A percentile compares a stretch with the other conserved stretches of the same genome.
These are phyloP conservation scores for Horisme vitalbata DNA, from an alignment of 2,888 invertebrate species.

Conservation along the genomic window DNA sequence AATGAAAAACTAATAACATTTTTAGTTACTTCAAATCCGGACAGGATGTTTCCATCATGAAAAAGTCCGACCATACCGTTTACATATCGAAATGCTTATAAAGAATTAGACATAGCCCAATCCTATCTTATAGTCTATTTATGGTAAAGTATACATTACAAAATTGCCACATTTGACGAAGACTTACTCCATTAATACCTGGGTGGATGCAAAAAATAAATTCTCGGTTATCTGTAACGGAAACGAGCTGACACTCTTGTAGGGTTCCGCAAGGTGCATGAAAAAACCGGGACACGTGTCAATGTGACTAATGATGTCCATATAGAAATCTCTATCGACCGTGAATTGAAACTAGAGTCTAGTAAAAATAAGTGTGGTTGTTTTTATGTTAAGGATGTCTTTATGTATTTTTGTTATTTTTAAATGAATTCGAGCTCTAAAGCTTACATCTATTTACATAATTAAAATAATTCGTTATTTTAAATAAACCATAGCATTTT, in stretches of 20 bases:
- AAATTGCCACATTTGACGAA: conserved; percentile 44
- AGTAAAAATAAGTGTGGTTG: no score
- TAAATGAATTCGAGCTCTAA: no score
- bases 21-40: conserved; percentile 8
- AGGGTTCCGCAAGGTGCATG: conserved; percentile 31
- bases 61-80: conserved; percentile 9
- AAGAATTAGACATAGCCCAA: conserved; percentile 26
- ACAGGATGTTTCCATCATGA: conserved; percentile 14
- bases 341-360: no score
- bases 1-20: conserved; percentile 5
- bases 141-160: conserved; percentile 46
- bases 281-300: conserved; percentile 13
- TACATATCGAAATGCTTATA: conserved; percentile 7
- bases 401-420: no score
- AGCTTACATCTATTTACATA: no score
- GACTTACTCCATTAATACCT: conserved; percentile 44
- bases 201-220: conserved; percentile 42
- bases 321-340: conserved; percentile 6
- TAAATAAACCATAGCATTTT: no score
- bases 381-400: no score
- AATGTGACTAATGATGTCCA: conserved; percentile 15
- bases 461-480: no score
- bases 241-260: conserved; percentile 48
- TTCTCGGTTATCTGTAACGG: conserved; percentile 52
- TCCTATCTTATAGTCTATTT: conserved; percentile 35